Percentiles rank a stretch among this genome's conserved stretches.
These are phyloP conservation scores for Callochromis pleurospilus DNA, from an alignment of 2,113 vertebrate species.

Conservation along the genomic window DNA sequence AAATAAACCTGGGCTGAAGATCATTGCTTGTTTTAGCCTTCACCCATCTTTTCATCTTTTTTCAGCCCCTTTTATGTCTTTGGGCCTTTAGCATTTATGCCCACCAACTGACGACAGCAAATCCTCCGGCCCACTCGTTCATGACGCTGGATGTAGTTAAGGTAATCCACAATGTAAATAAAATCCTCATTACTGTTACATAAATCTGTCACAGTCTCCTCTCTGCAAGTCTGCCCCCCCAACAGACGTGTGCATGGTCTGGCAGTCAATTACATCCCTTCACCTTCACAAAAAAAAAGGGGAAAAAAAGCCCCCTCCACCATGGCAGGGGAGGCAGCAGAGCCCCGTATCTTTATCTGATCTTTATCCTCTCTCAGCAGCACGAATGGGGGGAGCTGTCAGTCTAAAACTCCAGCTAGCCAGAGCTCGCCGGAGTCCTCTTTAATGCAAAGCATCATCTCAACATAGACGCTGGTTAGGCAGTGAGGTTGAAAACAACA, in stretches of 20 bases:
- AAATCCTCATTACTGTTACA: not conserved
- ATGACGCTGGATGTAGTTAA: not conserved
- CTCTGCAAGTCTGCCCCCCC: not conserved
- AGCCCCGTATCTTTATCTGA: constrained; percentile 39
- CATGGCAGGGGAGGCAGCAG: not conserved
- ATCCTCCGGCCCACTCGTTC: not conserved
- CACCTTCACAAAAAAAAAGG: constrained; percentile 19
- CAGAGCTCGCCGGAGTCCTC: not conserved
- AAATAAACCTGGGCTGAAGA: constrained; percentile 14
- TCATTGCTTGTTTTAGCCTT: constrained; percentile 2
- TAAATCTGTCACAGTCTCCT: constrained; percentile 30
- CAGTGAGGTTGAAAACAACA: not conserved
- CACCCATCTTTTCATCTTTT: not conserved
- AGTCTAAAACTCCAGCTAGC: constrained; percentile 38
- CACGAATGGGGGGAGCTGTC: constrained; percentile 19
- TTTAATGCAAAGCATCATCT: not conserved
- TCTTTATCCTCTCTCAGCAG: constrained; percentile 39
- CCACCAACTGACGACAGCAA: not conserved
- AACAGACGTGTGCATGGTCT: constrained; percentile 24
- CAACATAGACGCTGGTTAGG: not conserved
- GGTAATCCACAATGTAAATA: not conserved
- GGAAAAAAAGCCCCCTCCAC: not conserved
- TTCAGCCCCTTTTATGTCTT: not conserved
- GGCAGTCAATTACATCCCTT: constrained; percentile 51
- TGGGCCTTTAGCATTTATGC: not conserved